phyloP scores from a whole-genome alignment of 2,113 vertebrate genomes.

The Hemicordylus capensis region DNA sequence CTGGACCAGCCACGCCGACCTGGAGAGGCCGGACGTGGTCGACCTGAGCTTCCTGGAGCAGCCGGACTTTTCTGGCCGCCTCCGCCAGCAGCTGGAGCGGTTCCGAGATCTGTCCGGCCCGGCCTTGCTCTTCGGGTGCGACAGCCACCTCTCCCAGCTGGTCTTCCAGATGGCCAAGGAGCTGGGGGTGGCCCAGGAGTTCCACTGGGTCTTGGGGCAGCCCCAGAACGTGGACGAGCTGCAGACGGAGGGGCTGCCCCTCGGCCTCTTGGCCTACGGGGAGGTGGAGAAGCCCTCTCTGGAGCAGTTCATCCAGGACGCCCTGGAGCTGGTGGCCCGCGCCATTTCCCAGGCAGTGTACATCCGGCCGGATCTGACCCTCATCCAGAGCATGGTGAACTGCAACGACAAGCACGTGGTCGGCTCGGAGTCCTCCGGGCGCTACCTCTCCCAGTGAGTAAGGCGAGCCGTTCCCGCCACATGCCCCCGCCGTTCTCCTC shows the following conservation, averaged over 20 bases:
- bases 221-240: slow-evolving; percentile 82
- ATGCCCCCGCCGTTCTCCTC: background rate
- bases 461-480: too few species aligned
- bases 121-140: slow-evolving; percentile 84
- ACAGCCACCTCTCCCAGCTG: slow-evolving; percentile 71
- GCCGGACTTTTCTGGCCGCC: slow-evolving; percentile 61
- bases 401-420: slow-evolving; percentile 76
- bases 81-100: slow-evolving; percentile 68
- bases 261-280: slow-evolving; percentile 88
- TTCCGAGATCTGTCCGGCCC: slow-evolving; percentile 71
- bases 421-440: slow-evolving; percentile 70
- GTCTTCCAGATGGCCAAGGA: slow-evolving; percentile 78
- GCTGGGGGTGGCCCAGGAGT: slow-evolving; percentile 75
- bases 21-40: slow-evolving; percentile 75
- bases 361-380: slow-evolving; percentile 69
- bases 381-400: slow-evolving; percentile 78
- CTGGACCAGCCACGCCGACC: slow-evolving; percentile 62
- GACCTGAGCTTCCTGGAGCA: slow-evolving; percentile 77
- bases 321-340: slow-evolving; percentile 80
- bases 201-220: slow-evolving; percentile 91
- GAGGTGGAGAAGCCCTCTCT: slow-evolving; percentile 84
- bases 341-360: slow-evolving; percentile 76
- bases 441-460: slow-evolving; percentile 82
- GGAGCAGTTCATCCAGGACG: slow-evolving; percentile 86
- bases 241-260: slow-evolving; percentile 85